A percentile compares a stretch with the other conserved stretches of the same genome.
phyloP scores from a whole-genome alignment of 2,888 invertebrate genomes.

The Listrodromus nycthemerus region DNA sequence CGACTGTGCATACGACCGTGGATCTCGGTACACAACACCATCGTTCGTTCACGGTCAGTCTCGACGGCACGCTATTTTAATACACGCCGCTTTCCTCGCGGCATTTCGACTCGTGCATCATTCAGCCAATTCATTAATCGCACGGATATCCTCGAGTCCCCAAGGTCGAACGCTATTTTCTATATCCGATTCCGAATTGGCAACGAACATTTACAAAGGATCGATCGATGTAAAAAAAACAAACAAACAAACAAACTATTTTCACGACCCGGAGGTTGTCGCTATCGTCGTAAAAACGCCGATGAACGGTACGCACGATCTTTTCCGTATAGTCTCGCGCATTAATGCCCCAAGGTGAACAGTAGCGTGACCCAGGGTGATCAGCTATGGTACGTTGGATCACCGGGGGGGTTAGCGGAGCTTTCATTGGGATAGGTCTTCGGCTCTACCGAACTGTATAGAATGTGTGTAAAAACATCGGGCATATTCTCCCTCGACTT shows the following conservation, averaged over 20 bases:
- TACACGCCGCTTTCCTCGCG: constrained; percentile 28
- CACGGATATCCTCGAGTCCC: background rate
- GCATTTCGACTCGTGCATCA: constrained; percentile 37
- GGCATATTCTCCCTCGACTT: background rate
- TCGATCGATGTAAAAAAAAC: no score
- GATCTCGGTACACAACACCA: background rate
- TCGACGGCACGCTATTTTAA: constrained; percentile 23
- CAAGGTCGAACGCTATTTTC: constrained; percentile 1
- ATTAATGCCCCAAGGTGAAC: constrained; percentile 50
- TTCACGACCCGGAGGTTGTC: no score
- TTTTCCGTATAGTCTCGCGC: background rate
- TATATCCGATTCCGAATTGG: background rate
- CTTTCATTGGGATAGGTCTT: constrained; percentile 79
- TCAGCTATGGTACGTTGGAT: constrained; percentile 72
- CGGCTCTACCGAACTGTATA: constrained; percentile 63
- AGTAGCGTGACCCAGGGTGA: constrained; percentile 76
- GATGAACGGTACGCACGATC: no score
- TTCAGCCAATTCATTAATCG: constrained; percentile 40
- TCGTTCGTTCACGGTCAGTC: constrained; percentile 28
- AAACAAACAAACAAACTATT: no score
- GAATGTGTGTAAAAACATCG: background rate
- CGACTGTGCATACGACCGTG: background rate
- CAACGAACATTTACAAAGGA: background rate
- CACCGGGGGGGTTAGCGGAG: constrained; percentile 73
- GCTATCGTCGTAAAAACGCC: no score